Conservation (phyloP, 2,797 vertebrate species). For the Trichosurus vulpecula region DNA sequence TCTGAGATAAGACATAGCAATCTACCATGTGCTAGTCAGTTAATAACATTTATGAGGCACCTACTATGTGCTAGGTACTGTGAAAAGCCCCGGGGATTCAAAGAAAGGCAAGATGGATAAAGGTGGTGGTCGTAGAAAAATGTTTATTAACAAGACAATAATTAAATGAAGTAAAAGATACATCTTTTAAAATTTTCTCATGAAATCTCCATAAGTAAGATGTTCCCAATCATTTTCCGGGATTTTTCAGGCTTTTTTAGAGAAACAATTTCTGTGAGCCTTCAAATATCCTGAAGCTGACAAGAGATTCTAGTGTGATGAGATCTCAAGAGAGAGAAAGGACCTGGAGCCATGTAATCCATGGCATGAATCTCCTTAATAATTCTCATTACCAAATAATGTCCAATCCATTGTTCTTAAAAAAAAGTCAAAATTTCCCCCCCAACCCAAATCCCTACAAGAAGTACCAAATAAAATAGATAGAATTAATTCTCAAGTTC, state of each 20-base stretch:
- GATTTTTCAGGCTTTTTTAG: constrained; percentile 58
- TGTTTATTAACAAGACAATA: neutral
- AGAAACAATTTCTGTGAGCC: constrained; percentile 58
- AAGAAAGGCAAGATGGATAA: neutral
- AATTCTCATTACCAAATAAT: neutral
- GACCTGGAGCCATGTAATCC: neutral
- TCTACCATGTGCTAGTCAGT: neutral
- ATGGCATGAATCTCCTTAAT: neutral
- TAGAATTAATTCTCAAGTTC: constrained; percentile 61
- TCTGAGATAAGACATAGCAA: neutral
- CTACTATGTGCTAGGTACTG: neutral
- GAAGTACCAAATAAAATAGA: constrained; percentile 71
- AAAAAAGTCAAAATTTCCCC: constrained; percentile 60
- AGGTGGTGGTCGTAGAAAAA: neutral
- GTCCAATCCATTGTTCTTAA: constrained; percentile 64
- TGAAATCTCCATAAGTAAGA: constrained; percentile 68
- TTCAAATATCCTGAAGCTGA: constrained; percentile 68
- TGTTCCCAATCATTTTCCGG: constrained; percentile 71
- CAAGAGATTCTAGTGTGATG: constrained; percentile 47
- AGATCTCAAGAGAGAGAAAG: neutral
- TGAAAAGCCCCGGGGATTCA: neutral
- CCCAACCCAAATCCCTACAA: constrained; percentile 34
- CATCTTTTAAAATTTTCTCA: constrained; percentile 32
- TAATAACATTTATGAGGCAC: neutral
- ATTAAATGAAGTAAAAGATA: constrained; percentile 54